These are phyloP conservation scores for Drosophila anceps DNA, from an alignment of 2,888 invertebrate genomes.

Conservation along the genomic window DNA sequence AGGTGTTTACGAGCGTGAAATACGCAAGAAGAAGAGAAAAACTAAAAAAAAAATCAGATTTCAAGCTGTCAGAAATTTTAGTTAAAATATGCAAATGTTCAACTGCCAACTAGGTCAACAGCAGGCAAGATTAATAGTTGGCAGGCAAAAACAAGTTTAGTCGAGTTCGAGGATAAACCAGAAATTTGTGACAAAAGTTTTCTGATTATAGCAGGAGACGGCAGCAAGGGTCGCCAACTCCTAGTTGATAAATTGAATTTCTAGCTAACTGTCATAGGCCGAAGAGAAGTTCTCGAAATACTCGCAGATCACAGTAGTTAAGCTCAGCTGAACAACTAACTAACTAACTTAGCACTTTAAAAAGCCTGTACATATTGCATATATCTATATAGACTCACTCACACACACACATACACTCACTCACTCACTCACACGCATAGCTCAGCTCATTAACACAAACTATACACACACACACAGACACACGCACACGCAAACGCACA, in stretches of 20 bases:
- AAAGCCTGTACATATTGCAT: conserved; percentile 51
- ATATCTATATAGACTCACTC: conserved; percentile 21
- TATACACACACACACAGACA: conserved; percentile 32
- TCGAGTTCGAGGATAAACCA: background rate
- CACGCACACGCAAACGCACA: conserved; percentile 31
- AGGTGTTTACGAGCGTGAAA: conserved; percentile 38
- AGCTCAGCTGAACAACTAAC: conserved; percentile 23
- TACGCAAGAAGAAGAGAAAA: background rate
- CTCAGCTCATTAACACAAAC: conserved; percentile 47
- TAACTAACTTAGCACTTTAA: conserved; percentile 24
- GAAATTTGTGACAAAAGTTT: conserved; percentile 38
- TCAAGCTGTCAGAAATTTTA: conserved; percentile 6
- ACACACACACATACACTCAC: conserved; percentile 1
- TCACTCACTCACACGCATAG: conserved; percentile 13
- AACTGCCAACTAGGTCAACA: conserved; percentile 30
- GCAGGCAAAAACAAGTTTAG: conserved; percentile 4
- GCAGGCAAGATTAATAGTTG: conserved; percentile 13
- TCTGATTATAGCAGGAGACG: conserved; percentile 23
- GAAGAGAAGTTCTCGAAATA: conserved; percentile 12
- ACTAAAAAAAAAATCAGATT: conserved; percentile 8
- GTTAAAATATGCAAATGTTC: conserved; percentile 45
- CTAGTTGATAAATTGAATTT: conserved; percentile 32
- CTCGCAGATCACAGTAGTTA: conserved; percentile 15
- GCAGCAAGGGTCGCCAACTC: background rate
- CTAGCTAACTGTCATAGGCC: conserved; percentile 16